Evolutionary conservation across 2,888 invertebrate genomes (phyloP), one percentile per base, ranked within the genome.

Genomic region (Cantharis rufa): DNA sequence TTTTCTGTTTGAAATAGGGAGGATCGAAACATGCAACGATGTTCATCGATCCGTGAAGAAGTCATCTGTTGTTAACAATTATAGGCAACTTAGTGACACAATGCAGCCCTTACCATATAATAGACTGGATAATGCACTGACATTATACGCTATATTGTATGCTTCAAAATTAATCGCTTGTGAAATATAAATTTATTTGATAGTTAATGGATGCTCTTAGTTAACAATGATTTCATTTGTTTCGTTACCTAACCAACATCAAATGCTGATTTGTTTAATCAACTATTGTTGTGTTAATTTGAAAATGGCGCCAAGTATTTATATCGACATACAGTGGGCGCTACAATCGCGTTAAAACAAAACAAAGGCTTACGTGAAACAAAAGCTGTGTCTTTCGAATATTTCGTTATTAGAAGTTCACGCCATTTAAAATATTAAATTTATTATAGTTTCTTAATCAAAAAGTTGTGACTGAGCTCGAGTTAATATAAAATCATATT

Each of bases 31-130:
- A 70, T 71, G 71, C 78, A 75, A 75, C 77, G 75, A 70, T 69
- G 72, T 77, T 80, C 85, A 83, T 79, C 85, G 83, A 82, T 82
- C 83, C 86, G 82, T 85, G 83, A 85, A 86, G 84, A 79, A 86
- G 87, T 87, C 87, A 86, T 85, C 86, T 86, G 86, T 86, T 87
- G 86, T 87, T 86, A 87, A 87, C 87, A 87, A 87, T 87, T 87
- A 87, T 86, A 86, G 87, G 85, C 86, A 87, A 87, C 86, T 86
- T 87, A 87, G 87, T 83, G 86, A 86, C 86, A 87, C 87, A 87
- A 87, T 87, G 83, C 85, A 85, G 84, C 85, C 86, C 86, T 84
- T 83, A 82, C 84, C 84, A 84, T 84, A 86, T 86, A 86, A 86
- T 86, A 85, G 86, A 86, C 82, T 85, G 84, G 83, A 86, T 86